Evolutionary conservation across 2,888 invertebrate species (phyloP).

Genomic region (Coelogynopora nodosa): DNA sequence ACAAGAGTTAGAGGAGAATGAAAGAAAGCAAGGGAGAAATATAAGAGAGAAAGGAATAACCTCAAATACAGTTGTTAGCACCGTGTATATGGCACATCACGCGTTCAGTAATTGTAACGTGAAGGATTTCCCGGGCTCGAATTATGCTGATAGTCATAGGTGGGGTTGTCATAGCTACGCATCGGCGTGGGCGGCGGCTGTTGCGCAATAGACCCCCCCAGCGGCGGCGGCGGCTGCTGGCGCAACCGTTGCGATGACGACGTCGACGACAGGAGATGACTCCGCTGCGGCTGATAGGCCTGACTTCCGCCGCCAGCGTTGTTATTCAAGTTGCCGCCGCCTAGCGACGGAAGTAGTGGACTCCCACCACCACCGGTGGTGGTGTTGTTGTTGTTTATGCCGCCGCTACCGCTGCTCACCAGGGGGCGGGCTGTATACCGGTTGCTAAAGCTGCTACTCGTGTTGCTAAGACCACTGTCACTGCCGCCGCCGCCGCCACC

Average conservation of each 20-base stretch:
- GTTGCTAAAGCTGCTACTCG: background rate
- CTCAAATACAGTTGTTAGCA: too few relatives aligned
- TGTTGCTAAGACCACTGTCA: background rate
- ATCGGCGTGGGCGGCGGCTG: background rate
- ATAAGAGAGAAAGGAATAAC: too few relatives aligned
- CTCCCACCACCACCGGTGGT: background rate
- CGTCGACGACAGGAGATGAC: background rate
- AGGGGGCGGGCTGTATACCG: background rate
- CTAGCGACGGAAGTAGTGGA: too few relatives aligned
- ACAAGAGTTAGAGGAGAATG: too few relatives aligned
- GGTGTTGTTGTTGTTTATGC: conserved; percentile 2
- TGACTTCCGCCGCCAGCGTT: background rate
- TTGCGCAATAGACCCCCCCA: too few relatives aligned
- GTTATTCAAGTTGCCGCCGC: too few relatives aligned
- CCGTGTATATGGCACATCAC: too few relatives aligned
- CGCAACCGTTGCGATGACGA: background rate
- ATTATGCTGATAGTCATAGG: background rate
- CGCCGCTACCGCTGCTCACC: background rate
- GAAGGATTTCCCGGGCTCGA: background rate
- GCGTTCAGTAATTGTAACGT: background rate
- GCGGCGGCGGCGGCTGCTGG: background rate
- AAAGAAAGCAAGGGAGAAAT: too few relatives aligned
- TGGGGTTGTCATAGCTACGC: conserved; percentile 14
- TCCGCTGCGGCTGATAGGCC: background rate
- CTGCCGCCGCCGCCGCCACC: background rate